Evolutionary conservation across 2,113 vertebrate species (phyloP).

Genomic region (Strix aluco): DNA sequence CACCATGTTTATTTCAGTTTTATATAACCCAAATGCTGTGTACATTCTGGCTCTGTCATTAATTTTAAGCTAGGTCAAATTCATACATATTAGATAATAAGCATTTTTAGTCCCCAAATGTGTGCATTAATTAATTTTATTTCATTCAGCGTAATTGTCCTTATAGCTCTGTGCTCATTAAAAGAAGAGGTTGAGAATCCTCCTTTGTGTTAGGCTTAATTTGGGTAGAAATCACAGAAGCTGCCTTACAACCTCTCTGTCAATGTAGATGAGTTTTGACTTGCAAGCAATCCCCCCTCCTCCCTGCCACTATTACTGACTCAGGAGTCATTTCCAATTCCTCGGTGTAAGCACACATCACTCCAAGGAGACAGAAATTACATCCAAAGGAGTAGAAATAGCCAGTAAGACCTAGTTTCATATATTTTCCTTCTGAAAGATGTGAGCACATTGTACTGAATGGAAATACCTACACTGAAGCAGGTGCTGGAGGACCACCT

Average conservation of each 20-base stretch:
- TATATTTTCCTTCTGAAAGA: background rate
- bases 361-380: conserved; percentile 33
- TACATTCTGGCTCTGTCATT: conserved; percentile 24
- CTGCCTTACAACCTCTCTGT: conserved; percentile 27
- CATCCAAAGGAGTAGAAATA: conserved; percentile 5
- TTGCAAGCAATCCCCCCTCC: background rate
- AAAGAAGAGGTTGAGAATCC: conserved; percentile 29
- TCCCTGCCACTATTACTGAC: background rate
- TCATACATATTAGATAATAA: conserved; percentile 52
- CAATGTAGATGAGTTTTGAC: conserved; percentile 24
- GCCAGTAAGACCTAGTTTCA: conserved; percentile 37
- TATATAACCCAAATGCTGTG: background rate
- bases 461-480: background rate
- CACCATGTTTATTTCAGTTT: conserved; percentile 31
- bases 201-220: conserved; percentile 54
- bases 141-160: conserved; percentile 59
- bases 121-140: conserved; percentile 59
- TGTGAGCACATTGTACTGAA: background rate
- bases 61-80: conserved; percentile 63
- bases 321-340: conserved; percentile 47
- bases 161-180: conserved; percentile 58
- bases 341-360: background rate
- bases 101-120: conserved; percentile 62
- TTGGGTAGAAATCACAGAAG: conserved; percentile 34
- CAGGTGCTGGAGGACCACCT: background rate